A percentile compares a stretch with the other conserved stretches of the same genome.
Conservation (phyloP, 2,113 vertebrate species). For the Dipodomys ordii region DNA sequence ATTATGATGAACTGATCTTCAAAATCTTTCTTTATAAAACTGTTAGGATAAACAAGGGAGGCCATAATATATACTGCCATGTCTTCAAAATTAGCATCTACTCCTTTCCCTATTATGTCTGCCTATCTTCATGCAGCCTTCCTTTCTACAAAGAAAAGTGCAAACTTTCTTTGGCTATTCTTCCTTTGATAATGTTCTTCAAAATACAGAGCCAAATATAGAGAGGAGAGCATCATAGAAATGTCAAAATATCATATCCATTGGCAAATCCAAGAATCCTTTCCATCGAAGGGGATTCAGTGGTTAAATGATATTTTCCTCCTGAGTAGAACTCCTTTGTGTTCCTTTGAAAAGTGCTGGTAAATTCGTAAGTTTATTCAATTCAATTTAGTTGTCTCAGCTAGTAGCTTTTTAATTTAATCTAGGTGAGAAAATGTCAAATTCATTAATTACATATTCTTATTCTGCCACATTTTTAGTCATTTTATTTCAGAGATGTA, state of each 20-base stretch:
- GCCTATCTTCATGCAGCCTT: not conserved
- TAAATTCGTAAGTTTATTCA: not conserved
- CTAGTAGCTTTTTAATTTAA: not conserved
- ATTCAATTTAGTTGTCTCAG: not conserved
- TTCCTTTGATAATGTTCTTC: not conserved
- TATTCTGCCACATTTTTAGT: not conserved
- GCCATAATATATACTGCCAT: not conserved
- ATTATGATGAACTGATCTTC: not conserved
- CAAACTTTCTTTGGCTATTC: not conserved
- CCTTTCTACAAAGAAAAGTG: not conserved
- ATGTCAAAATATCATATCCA: not conserved
- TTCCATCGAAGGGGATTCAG: not conserved
- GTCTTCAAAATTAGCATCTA: not conserved
- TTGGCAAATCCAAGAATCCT: not conserved
- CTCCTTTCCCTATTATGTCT: accelerated
- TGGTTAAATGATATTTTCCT: not conserved
- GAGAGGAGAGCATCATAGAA: not conserved
- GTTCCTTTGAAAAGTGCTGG: not conserved
- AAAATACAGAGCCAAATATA: not conserved
- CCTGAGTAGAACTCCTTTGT: not conserved
- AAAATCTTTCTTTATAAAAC: not conserved
- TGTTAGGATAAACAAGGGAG: not conserved
- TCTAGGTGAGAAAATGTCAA: not conserved
- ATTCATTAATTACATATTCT: not conserved
- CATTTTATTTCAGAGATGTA: not conserved